These are phyloP conservation scores for Bombus polaris DNA, from an alignment of 1,140 invertebrate genomes.

Conservation along the genomic window DNA sequence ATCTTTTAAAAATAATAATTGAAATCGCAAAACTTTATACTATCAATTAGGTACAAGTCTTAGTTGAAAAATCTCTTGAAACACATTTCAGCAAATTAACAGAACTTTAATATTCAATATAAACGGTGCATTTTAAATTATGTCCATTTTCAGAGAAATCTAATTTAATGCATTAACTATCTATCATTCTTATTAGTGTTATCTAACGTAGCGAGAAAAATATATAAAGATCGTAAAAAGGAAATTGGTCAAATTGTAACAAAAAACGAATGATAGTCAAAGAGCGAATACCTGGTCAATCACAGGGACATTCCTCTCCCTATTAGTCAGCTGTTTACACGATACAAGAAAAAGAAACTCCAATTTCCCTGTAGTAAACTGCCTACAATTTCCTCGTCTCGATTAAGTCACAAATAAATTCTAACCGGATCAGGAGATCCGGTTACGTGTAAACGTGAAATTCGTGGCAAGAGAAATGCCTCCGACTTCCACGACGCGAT, in stretches of 20 bases:
- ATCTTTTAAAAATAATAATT: neutral
- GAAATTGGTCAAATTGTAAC: neutral
- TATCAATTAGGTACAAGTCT: too few relatives aligned
- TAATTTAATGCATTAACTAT: too few relatives aligned
- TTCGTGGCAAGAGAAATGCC: constrained; percentile 23
- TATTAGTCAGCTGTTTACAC: neutral
- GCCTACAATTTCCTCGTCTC: constrained; percentile 9
- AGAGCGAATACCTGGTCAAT: neutral
- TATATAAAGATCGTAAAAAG: neutral
- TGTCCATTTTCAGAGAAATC: too few relatives aligned
- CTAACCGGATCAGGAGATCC: constrained; percentile 15
- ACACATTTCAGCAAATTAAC: too few relatives aligned
- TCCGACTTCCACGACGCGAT: neutral
- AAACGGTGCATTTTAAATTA: too few relatives aligned
- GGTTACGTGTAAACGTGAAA: neutral
- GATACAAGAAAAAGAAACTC: neutral
- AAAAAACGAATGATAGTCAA: neutral
- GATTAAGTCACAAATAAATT: constrained; percentile 38
- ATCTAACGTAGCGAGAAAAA: neutral
- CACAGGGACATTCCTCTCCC: neutral
- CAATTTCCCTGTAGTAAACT: constrained; percentile 18
- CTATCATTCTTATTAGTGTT: too few relatives aligned
- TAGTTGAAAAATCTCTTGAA: too few relatives aligned
- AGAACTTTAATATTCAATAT: too few relatives aligned
- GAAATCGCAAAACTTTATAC: too few relatives aligned